Evolutionary conservation across 1,140 invertebrate species (phyloP).

Genomic region (Lasioglossum baleicum): DNA sequence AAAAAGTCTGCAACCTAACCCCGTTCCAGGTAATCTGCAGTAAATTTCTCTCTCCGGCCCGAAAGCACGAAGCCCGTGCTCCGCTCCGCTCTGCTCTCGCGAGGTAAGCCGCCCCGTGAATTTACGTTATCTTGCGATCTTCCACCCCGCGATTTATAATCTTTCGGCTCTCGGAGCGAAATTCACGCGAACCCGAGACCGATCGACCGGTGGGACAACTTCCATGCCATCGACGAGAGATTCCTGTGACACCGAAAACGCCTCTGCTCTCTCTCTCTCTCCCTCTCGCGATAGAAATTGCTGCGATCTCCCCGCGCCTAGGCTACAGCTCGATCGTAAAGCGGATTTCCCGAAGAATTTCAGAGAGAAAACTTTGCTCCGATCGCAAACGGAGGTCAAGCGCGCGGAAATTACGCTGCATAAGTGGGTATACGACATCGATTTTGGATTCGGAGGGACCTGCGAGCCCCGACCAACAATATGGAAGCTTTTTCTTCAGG

Average conservation of each 20-base stretch:
- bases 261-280: neutral
- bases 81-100: too few relatives aligned
- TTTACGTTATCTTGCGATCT: constrained; percentile 38
- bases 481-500: too few relatives aligned
- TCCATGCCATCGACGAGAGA: neutral
- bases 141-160: constrained; percentile 31
- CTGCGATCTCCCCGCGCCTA: neutral
- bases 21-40: constrained; percentile 45
- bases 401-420: neutral
- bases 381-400: neutral
- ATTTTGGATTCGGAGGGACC: neutral
- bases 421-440: neutral
- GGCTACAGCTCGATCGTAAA: neutral
- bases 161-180: neutral
- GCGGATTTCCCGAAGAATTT: neutral
- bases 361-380: neutral
- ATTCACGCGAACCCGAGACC: constrained; percentile 1
- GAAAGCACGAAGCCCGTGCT: neutral
- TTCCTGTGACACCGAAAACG: neutral
- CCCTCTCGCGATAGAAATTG: neutral
- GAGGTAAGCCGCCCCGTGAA: constrained; percentile 18
- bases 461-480: neutral
- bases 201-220: neutral
- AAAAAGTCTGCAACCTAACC: constrained; percentile 26
- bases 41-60: constrained; percentile 40